Base-by-base conservation (phyloP, 2,888 invertebrate genomes). In the Hyposoter didymator region DNA sequence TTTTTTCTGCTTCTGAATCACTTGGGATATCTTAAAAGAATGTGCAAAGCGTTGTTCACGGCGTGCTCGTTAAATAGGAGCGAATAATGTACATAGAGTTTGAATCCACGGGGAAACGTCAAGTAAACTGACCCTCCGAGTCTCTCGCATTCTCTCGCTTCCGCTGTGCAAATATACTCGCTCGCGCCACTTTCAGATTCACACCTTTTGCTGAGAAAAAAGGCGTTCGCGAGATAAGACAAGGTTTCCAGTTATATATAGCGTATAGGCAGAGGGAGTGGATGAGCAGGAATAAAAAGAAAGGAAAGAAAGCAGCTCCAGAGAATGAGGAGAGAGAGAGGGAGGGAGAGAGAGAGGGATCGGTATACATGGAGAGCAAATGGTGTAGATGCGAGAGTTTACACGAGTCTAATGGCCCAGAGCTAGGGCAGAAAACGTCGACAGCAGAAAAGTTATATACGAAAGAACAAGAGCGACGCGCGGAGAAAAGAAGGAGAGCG, bases 391-490 rank as follows among this genome's bases (percentile, higher is more conserved):
- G 82, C 66, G 62, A 62, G 72, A 83, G 84, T 84, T 83, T 84
- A 86, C 87, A 76, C 82, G 84, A 82, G 76, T 75, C 84, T 86
- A 84, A 87, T 85, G 85, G 85, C 76, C 75, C 59, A 28, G 76
- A 85, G 85, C 66, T 52, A 43, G 32, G 35, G 19, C 32, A 47
- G 66, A 72, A 72, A 22, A 43, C 73, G 70, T 66, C 47, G 72
- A 73, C 28, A 74, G 66, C 55, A 62, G 64, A 69, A 67, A 78
- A 70, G 64, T 47, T 74, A 75, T 70, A 39, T 14, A 19, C 2
- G 45, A 32, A 39, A 69, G 72, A 12, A 69, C 32, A 28, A 45
- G 47, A 59, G 10, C 35, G 35, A 32, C 12, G 28, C 12, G 35
- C 12, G 35, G 32, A 47, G 59, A 43, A 22, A 70, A 52, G 39